phyloP scores from a whole-genome alignment of 2,113 vertebrate genomes.

The Corythoichthys intestinalis region DNA sequence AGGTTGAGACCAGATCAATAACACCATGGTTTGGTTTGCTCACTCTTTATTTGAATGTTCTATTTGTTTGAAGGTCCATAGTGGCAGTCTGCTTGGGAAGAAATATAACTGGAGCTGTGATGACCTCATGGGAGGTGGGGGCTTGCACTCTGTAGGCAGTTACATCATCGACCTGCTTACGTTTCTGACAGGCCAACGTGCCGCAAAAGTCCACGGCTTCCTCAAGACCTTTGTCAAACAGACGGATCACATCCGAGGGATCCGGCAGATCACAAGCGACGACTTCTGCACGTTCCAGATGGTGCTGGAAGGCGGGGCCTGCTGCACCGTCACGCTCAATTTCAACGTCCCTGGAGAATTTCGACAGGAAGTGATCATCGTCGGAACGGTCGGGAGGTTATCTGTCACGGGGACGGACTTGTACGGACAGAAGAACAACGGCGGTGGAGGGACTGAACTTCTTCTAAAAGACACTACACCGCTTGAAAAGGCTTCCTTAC shows the following conservation, averaged over 20 bases:
- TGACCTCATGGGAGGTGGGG: conserved; percentile 95
- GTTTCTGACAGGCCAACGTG: conserved; percentile 91
- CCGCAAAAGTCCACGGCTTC: conserved; percentile 89
- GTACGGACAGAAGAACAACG: conserved; percentile 89
- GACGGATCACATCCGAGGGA: conserved; percentile 93
- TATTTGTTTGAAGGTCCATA: conserved; percentile 79
- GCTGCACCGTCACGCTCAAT: conserved; percentile 95
- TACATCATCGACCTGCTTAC: conserved; percentile 97
- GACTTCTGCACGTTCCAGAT: conserved; percentile 99
- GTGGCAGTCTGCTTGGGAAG: conserved; percentile 92
- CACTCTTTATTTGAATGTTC: not conserved
- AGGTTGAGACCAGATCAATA: not conserved
- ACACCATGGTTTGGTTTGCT: not conserved
- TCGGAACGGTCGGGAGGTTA: conserved; percentile 83
- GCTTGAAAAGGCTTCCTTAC: conserved; percentile 84
- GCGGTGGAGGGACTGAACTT: conserved; percentile 75
- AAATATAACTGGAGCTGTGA: conserved; percentile 99
- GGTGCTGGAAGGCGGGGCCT: conserved; percentile 90
- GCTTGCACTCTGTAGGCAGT: conserved; percentile 94
- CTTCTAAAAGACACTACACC: conserved; percentile 87
- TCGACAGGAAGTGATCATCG: conserved; percentile 89
- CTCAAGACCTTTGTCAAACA: conserved; percentile 98
- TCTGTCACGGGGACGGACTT: conserved; percentile 85
- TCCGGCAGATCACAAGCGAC: conserved; percentile 97
- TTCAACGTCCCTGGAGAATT: conserved; percentile 96